A percentile compares a stretch with the other conserved stretches of the same genome.
Evolutionary conservation across 2,797 vertebrate genomes (phyloP).

Genomic region (Clarias platycephalus): DNA sequence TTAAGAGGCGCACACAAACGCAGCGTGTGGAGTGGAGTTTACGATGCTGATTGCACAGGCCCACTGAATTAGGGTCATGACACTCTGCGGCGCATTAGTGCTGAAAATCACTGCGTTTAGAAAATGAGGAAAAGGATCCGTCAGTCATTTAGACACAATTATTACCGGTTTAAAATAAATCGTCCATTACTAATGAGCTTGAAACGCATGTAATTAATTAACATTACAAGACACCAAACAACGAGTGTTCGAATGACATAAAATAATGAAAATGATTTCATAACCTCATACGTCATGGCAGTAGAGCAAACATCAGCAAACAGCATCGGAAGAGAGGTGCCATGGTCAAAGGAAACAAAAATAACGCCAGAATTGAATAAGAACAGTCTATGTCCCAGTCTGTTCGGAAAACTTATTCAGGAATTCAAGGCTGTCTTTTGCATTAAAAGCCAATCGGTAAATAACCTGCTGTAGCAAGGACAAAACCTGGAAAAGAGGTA

Average conservation of each 20-base stretch:
- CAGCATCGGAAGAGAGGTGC: background rate
- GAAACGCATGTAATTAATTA: too few species aligned
- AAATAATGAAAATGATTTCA: background rate
- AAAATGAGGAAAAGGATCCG: background rate
- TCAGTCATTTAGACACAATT: background rate
- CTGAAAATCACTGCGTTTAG: conserved; percentile 22
- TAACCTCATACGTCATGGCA: background rate
- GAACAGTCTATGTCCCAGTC: background rate
- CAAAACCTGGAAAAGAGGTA: background rate
- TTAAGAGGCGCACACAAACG: conserved; percentile 57
- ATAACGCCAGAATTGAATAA: background rate
- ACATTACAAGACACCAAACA: background rate
- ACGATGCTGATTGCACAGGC: conserved; percentile 59
- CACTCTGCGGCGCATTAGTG: conserved; percentile 45
- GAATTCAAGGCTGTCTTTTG: background rate
- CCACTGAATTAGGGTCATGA: conserved; percentile 58
- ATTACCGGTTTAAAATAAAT: conserved; percentile 4
- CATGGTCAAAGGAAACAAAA: background rate
- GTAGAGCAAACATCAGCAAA: background rate
- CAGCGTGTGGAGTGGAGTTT: conserved; percentile 45
- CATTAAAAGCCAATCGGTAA: background rate
- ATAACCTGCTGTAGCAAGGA: background rate
- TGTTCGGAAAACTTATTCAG: background rate
- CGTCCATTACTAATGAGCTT: background rate
- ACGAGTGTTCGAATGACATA: background rate